phyloP scores from a whole-genome alignment of 2,797 vertebrate genomes.

The Poecilia gillii region DNA sequence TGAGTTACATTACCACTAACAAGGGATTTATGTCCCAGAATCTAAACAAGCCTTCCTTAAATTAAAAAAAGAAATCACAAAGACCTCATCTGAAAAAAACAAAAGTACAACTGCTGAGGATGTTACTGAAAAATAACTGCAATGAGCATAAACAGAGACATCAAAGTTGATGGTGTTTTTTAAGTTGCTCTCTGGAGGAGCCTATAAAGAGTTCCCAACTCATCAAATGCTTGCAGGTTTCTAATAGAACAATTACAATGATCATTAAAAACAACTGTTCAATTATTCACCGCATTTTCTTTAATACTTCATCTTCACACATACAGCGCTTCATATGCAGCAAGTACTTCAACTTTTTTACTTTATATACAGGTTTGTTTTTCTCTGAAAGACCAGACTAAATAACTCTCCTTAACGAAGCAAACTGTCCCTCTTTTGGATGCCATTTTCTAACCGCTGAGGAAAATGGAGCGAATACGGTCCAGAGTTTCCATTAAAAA shows the following conservation, averaged over 20 bases:
- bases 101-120: background rate
- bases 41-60: background rate
- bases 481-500: conserved; percentile 72
- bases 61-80: background rate
- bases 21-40: background rate
- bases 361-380: conserved; percentile 15
- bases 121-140: background rate
- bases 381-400: conserved; percentile 32
- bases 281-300: background rate
- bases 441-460: conserved; percentile 46
- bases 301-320: conserved; percentile 27
- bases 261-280: background rate
- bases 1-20: background rate
- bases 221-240: background rate
- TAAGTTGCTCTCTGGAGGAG: background rate
- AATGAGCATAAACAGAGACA: background rate
- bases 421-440: conserved; percentile 41
- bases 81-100: background rate
- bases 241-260: background rate
- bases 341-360: conserved; percentile 1
- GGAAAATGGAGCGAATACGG: conserved; percentile 43
- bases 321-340: background rate
- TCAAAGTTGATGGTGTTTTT: background rate
- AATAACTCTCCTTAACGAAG: conserved; percentile 38
- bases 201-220: background rate